Evolutionary conservation across 2,113 vertebrate genomes (phyloP), one percentile per base, ranked within the genome.

Genomic region (Marmota flaviventris): DNA sequence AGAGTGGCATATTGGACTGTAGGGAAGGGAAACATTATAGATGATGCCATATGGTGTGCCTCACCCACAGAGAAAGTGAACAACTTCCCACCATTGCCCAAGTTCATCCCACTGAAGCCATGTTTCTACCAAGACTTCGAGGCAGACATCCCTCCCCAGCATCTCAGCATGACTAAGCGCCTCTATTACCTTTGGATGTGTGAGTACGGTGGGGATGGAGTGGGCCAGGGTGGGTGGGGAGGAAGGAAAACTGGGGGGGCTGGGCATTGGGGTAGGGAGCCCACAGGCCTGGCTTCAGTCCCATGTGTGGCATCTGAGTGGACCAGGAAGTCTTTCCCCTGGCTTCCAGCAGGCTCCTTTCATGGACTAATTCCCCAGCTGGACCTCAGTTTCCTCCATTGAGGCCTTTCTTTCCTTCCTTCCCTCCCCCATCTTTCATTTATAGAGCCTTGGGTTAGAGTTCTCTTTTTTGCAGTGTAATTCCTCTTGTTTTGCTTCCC

Each of bases 101-200:
- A 98, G 58, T 99, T 99, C 97, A 99, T 99, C 98, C 99, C 99
- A 0, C 97, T 99, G 95, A 99, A 99, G 98, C 99, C 99, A 0
- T 99, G 99, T 97, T 99, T 99, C 98, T 99, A 99, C 97, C 99
- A 99, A 98, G 99, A 99, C 98, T 99, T 99, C 12, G 99, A 99
- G 0, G 99, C 99, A 1, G 99, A 99, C 95, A 99, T 99, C 89
- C 99, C 99, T 0, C 99, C 99, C 0, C 99, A 99, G 98, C 99
- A 99, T 96, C 99, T 99, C 75, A 99, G 97, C 98, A 99, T 99
- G 98, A 99, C 99, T 98, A 99, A 99, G 97, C 99, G 99, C 93
- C 99, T 99, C 93, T 99, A 99, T 98, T 99, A 99, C 98, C 99
- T 99, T 98, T 99, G 99, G 99, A 99, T 99, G 98, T 18, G 99